A percentile compares a stretch with the other conserved stretches of the same genome.
Evolutionary conservation across 2,888 invertebrate species (phyloP).

Genomic region (Eupithecia subfuscata): DNA sequence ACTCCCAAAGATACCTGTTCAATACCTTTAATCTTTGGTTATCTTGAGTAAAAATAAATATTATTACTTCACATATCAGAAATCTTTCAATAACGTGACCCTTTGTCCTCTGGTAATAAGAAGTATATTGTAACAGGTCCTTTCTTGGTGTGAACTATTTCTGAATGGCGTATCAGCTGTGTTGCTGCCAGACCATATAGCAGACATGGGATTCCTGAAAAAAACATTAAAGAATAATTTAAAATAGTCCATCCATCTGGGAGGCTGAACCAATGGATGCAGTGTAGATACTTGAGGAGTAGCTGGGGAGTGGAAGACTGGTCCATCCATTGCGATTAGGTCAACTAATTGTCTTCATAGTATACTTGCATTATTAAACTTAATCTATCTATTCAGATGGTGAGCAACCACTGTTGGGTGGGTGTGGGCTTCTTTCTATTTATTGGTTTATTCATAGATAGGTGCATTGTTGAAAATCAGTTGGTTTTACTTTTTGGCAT

Average conservation of each 20-base stretch:
- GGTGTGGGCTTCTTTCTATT: background rate
- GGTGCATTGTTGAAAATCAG: background rate
- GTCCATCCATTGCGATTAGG: too few species aligned
- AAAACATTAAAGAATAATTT: background rate
- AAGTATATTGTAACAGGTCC: slow-evolving; percentile 94
- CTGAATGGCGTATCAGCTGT: slow-evolving; percentile 90
- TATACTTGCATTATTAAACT: background rate
- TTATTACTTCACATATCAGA: background rate
- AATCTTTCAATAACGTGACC: slow-evolving; percentile 84
- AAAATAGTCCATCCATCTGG: background rate
- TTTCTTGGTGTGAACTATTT: slow-evolving; percentile 88
- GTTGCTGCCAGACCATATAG: slow-evolving; percentile 95
- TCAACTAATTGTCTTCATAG: background rate
- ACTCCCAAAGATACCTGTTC: background rate
- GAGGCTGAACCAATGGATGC: too few species aligned
- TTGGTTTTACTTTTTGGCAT: background rate
- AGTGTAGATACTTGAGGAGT: too few species aligned
- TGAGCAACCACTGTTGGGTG: background rate
- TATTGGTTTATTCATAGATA: background rate
- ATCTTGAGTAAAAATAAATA: background rate
- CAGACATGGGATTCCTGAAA: slow-evolving; percentile 93
- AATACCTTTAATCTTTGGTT: background rate
- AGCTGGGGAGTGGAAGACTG: too few species aligned
- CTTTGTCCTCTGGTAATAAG: slow-evolving; percentile 94
- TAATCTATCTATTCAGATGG: background rate